These are phyloP conservation scores for Galeopsomyia nigrocyanea DNA, from an alignment of 2,888 invertebrate genomes.

Conservation along the genomic window DNA sequence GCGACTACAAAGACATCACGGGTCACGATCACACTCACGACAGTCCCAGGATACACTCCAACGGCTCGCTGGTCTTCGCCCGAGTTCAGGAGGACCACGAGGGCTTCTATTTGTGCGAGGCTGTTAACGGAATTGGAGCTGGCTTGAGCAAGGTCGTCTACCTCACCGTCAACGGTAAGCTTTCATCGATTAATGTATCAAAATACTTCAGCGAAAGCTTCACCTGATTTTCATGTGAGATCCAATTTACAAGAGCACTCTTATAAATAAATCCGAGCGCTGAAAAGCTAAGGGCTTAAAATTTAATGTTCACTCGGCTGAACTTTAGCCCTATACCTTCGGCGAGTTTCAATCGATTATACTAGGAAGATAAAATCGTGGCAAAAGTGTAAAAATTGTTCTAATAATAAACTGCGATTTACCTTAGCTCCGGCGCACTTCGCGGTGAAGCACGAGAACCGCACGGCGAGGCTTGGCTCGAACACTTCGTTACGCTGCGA, in stretches of 20 bases:
- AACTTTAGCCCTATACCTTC: too few species aligned
- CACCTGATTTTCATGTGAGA: too few species aligned
- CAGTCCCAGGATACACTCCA: conserved; percentile 73
- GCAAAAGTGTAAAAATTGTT: background rate
- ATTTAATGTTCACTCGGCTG: too few species aligned
- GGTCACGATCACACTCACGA: conserved; percentile 63
- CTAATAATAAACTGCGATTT: background rate
- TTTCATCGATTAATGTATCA: too few species aligned
- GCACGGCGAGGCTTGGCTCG: conserved; percentile 65
- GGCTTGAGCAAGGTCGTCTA: conserved; percentile 93
- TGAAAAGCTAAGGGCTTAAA: too few species aligned
- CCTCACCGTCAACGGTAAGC: conserved; percentile 87
- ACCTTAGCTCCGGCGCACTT: conserved; percentile 87
- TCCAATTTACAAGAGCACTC: too few species aligned
- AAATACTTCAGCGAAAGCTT: too few species aligned
- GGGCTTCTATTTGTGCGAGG: conserved; percentile 92
- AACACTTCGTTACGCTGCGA: conserved; percentile 80
- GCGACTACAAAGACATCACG: conserved; percentile 64
- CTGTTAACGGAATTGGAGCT: conserved; percentile 91
- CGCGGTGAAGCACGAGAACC: conserved; percentile 76
- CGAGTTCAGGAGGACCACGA: conserved; percentile 89
- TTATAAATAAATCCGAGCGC: too few species aligned
- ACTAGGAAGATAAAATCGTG: too few species aligned
- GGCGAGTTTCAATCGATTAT: too few species aligned
- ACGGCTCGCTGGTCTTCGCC: conserved; percentile 87